Base-by-base conservation (phyloP, 2,888 invertebrate species). In the Noctua comes region DNA sequence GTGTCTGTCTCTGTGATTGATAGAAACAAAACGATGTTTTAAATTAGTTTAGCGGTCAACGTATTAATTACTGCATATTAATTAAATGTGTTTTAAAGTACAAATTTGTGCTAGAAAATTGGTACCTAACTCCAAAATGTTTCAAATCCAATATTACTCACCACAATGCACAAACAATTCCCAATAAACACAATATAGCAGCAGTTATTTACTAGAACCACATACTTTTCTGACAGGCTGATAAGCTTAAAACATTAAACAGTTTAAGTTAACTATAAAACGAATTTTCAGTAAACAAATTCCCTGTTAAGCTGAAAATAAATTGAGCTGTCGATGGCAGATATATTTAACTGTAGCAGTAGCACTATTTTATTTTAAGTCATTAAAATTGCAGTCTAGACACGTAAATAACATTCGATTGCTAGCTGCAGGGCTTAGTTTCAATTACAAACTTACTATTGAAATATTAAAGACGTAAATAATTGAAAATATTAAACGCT, bases 361-460 rank as follows among this genome's bases (percentile, higher is more conserved):
- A 27, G 27, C 6, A 21, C 10, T 36, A 59, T 85, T 85, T 75
- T 72, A 72, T 70, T 68, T 1, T 48, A 40, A 46, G 64, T 27
- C 46, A 71, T 69, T 81, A 69, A 65, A 86, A 73, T 79, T 46
- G 48, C 59, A 59, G 86, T 86, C 85, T 86, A 85, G 86, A 79
- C 79, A 46, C 65, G 74, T 79, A 76, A 79, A 86, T 83, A 79
- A 48, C 24, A 40, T 83, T 79, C 40, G 79, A 75, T 62, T 40
- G 8, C 13, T 79, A 27, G 18, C 62, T 68, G 64, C 68, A n/a
- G 57, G n/a, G 69, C n/a, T 24, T 36, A 51, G 27, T 46, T 75
- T 70, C n/a, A 54, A 62, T 78, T 51, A 68, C 27, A 36, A n/a
- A 48, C 13, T 82, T n/a, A 48, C 16, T 31, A 68, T 36, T 27